These are phyloP conservation scores for Perithous albicinctus DNA, from an alignment of 2,888 invertebrate genomes.

Conservation along the genomic window DNA sequence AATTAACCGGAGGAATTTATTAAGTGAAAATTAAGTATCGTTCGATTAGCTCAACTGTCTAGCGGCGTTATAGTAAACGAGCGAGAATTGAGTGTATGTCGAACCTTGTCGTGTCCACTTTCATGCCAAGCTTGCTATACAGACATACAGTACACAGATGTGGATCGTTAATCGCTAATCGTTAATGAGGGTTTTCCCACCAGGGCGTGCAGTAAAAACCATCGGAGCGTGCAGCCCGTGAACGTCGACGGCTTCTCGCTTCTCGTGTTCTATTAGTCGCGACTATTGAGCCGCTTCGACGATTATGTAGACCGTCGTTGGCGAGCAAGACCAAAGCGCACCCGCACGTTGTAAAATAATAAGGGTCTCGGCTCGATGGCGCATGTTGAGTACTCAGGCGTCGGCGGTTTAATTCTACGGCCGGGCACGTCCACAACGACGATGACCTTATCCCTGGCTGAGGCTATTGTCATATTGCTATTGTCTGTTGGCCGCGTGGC, in stretches of 20 bases:
- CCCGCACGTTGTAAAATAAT: conserved; percentile 52
- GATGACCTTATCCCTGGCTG: conserved; percentile 10
- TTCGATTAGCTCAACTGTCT: conserved; percentile 20
- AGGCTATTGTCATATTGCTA: conserved; percentile 1
- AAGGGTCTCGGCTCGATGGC: conserved; percentile 37
- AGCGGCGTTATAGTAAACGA: conserved; percentile 5
- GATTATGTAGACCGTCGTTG: conserved; percentile 55
- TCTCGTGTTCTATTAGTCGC: conserved; percentile 21
- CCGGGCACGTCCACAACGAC: background rate
- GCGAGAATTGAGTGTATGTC: background rate
- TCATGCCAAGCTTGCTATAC: background rate
- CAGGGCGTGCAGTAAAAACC: conserved; percentile 41
- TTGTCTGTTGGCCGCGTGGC: conserved; percentile 22
- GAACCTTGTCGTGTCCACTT: conserved; percentile 1
- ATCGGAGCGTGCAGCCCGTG: conserved; percentile 47
- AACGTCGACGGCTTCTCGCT: conserved; percentile 30
- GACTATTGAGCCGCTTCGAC: conserved; percentile 51
- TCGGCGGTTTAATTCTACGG: background rate
- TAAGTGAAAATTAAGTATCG: conserved; percentile 5
- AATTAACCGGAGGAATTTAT: background rate
- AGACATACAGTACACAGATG: conserved; percentile 42
- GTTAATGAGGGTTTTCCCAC: conserved; percentile 63
- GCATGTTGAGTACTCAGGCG: conserved; percentile 9
- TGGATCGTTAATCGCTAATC: conserved; percentile 61
- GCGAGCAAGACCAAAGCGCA: conserved; percentile 4